phyloP scores from a whole-genome alignment of 2,888 invertebrate species.

The Melanchra persicariae region DNA sequence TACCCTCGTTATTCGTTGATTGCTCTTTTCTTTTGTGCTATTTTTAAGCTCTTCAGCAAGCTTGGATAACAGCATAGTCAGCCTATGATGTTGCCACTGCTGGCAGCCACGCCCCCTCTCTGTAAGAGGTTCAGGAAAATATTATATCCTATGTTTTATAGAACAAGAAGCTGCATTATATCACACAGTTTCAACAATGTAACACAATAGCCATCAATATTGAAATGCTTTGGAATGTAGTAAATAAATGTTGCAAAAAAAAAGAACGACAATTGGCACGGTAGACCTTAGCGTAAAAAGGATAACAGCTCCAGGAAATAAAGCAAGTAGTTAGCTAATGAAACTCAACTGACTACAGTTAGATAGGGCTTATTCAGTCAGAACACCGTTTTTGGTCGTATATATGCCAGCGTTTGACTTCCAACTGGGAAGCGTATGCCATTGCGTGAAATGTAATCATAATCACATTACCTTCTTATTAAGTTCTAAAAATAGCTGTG shows the following conservation, averaged over 20 bases:
- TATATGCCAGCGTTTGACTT: slow-evolving; percentile 19
- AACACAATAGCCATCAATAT: background rate
- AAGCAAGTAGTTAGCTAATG: slow-evolving; percentile 49
- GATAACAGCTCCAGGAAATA: slow-evolving; percentile 51
- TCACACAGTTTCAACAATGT: background rate
- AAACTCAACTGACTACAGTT: slow-evolving; percentile 38
- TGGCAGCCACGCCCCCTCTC: too few relatives aligned
- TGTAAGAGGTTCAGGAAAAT: too few relatives aligned
- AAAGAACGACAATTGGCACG: slow-evolving; percentile 8
- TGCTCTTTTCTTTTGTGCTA: slow-evolving; percentile 3
- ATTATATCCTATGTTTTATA: too few relatives aligned
- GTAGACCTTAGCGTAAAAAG: slow-evolving; percentile 33
- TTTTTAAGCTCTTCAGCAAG: background rate
- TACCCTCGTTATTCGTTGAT: background rate
- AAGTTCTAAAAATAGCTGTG: slow-evolving; percentile 85
- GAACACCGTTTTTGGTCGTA: slow-evolving; percentile 24
- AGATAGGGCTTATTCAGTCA: slow-evolving; percentile 19
- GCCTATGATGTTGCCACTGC: too few relatives aligned
- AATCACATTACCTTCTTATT: slow-evolving; percentile 86
- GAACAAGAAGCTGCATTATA: background rate
- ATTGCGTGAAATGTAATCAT: slow-evolving; percentile 77
- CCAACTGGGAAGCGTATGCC: slow-evolving; percentile 56
- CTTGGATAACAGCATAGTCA: too few relatives aligned
- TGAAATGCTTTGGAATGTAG: background rate
- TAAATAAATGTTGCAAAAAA: background rate